These are phyloP conservation scores for Coregonus clupeaformis DNA, from an alignment of 2,113 vertebrate species.

Conservation along the genomic window DNA sequence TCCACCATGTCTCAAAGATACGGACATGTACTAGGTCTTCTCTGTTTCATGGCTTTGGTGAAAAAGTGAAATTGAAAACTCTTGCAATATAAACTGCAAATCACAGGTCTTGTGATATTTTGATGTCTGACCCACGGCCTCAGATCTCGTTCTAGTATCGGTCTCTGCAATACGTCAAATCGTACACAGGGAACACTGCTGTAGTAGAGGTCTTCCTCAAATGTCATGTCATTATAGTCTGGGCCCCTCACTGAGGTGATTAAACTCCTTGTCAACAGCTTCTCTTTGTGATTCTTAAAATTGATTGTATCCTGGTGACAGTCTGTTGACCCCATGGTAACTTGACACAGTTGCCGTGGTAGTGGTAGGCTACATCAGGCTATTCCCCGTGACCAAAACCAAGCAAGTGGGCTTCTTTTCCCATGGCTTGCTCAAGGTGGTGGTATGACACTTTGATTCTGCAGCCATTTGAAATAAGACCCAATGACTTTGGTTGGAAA, in stretches of 20 bases:
- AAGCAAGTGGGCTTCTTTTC: not conserved
- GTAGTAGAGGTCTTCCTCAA: not conserved
- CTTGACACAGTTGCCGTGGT: not conserved
- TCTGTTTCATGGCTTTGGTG: too few species aligned
- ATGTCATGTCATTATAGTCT: not conserved
- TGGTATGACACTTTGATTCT: slow-evolving; percentile 58
- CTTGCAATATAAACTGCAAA: too few species aligned
- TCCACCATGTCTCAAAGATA: too few species aligned
- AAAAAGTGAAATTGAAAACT: too few species aligned
- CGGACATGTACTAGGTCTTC: too few species aligned
- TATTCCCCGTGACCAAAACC: not conserved
- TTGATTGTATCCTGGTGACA: not conserved
- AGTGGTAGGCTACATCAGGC: not conserved
- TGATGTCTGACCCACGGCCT: too few species aligned
- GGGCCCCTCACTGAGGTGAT: not conserved
- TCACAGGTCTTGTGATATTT: too few species aligned
- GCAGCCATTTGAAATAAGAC: not conserved
- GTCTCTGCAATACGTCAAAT: not conserved
- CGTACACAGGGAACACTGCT: not conserved
- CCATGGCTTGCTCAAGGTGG: slow-evolving; percentile 57
- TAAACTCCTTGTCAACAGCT: slow-evolving; percentile 4
- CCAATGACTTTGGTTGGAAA: not conserved
- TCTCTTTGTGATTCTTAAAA: too few species aligned
- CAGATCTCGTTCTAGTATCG: not conserved
- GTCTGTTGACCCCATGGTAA: slow-evolving; percentile 6